phyloP scores from a whole-genome alignment of 2,888 invertebrate species.

The Netelia fuscicornis region DNA sequence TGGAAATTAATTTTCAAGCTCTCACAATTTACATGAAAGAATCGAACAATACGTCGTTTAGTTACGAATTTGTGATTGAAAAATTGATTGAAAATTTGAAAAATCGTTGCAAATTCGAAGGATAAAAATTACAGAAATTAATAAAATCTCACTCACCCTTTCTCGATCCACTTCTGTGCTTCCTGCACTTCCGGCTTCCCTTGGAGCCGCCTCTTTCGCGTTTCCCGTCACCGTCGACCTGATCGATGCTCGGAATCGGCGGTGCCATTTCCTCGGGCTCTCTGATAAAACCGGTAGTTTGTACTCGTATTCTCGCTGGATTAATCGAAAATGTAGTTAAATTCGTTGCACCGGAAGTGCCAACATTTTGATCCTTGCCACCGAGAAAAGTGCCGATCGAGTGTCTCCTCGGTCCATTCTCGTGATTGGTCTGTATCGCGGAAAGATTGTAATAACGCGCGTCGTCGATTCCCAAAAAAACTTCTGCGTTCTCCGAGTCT shows the following conservation, averaged over 20 bases:
- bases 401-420: slow-evolving; percentile 86
- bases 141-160: slow-evolving; percentile 73
- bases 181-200: slow-evolving; percentile 66
- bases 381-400: slow-evolving; percentile 89
- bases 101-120: slow-evolving; percentile 1
- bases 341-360: slow-evolving; percentile 64
- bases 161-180: slow-evolving; percentile 73
- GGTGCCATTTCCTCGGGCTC: slow-evolving; percentile 87
- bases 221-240: slow-evolving; percentile 64
- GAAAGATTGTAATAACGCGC: slow-evolving; percentile 86
- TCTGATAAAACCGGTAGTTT: slow-evolving; percentile 85
- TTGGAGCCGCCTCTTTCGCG: slow-evolving; percentile 37
- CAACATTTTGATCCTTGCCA: slow-evolving; percentile 75
- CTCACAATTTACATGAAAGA: not conserved
- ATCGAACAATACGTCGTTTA: no score
- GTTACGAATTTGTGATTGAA: no score
- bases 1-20: not conserved
- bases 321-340: slow-evolving; percentile 40
- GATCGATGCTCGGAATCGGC: slow-evolving; percentile 82
- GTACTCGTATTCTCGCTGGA: slow-evolving; percentile 66
- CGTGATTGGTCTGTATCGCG: slow-evolving; percentile 82
- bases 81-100: not conserved
- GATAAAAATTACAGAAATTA: slow-evolving; percentile 15
- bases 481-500: slow-evolving; percentile 86
- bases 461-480: slow-evolving; percentile 87